Percentiles rank a stretch among this genome's conserved stretches.
Evolutionary conservation across 2,797 vertebrate species (phyloP).

Genomic region (Sphaeramia orbicularis): DNA sequence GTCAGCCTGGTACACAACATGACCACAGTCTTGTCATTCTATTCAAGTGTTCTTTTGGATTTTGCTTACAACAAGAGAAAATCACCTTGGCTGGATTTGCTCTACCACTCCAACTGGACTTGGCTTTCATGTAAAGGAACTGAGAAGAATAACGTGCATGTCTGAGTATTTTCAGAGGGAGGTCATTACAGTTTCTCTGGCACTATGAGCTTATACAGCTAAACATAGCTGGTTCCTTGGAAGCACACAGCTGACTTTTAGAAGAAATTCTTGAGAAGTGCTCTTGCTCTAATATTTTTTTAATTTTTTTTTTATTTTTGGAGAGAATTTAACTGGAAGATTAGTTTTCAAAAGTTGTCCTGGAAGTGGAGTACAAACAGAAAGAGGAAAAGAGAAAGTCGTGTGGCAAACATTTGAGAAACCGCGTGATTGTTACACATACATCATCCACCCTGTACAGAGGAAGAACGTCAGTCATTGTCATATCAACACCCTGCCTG

Average conservation of each 20-base stretch:
- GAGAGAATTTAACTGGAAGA: not conserved
- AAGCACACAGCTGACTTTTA: not conserved
- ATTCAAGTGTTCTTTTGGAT: constrained; percentile 28
- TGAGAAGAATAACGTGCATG: constrained; percentile 21
- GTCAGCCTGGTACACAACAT: constrained; percentile 20
- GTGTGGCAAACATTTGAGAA: constrained; percentile 6
- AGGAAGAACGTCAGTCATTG: constrained; percentile 54
- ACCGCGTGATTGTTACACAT: constrained; percentile 38
- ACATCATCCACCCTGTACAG: constrained; percentile 28
- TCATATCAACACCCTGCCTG: constrained; percentile 36
- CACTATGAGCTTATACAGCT: constrained; percentile 12
- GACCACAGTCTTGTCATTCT: constrained; percentile 2
- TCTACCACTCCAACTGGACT: constrained; percentile 25
- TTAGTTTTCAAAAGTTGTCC: not conserved
- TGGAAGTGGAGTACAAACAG: not conserved
- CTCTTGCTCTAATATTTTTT: not conserved
- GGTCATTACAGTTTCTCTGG: constrained; percentile 19
- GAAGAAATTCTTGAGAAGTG: constrained; percentile 35
- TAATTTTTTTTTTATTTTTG: not conserved
- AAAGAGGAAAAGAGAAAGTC: constrained; percentile 26
- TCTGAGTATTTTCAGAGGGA: constrained; percentile 48
- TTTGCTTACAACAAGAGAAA: constrained; percentile 20
- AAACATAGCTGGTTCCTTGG: constrained; percentile 16
- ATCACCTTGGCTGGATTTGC: constrained; percentile 12
- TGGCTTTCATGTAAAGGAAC: constrained; percentile 1